Percentiles rank a stretch among this genome's conserved stretches.
Evolutionary conservation across 2,797 vertebrate species (phyloP).

Genomic region (Scolopax bukidnonensis): DNA sequence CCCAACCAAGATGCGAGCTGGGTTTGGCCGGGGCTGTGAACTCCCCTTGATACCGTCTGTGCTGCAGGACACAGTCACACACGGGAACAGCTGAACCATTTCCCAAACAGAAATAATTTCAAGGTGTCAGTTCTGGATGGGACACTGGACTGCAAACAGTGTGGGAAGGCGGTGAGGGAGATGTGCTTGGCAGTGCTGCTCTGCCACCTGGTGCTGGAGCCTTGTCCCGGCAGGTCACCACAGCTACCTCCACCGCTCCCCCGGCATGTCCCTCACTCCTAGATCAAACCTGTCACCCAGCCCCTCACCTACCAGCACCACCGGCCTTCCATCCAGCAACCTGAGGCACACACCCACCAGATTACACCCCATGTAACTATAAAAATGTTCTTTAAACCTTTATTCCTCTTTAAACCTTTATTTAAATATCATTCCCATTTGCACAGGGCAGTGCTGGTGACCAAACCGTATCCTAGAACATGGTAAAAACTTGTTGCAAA

Average conservation of each 20-base stretch:
- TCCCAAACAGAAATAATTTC: background rate
- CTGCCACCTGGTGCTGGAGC: constrained; percentile 46
- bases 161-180: background rate
- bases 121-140: accelerated
- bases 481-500: background rate
- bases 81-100: background rate
- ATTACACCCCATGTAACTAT: accelerated
- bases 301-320: accelerated
- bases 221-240: background rate
- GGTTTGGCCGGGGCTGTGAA: background rate
- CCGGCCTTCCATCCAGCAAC: accelerated
- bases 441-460: background rate
- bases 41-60: background rate
- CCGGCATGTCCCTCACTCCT: accelerated
- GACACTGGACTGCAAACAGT: accelerated
- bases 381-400: background rate
- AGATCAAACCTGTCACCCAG: accelerated
- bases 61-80: background rate
- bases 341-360: accelerated
- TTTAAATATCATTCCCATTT: background rate
- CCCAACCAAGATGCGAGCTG: accelerated
- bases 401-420: background rate
- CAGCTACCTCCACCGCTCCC: background rate
- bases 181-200: background rate
- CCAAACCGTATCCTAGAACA: background rate